Evolutionary conservation across 2,113 vertebrate genomes (phyloP), one percentile per base, ranked within the genome.

Genomic region (Acanthisitta chloris): DNA sequence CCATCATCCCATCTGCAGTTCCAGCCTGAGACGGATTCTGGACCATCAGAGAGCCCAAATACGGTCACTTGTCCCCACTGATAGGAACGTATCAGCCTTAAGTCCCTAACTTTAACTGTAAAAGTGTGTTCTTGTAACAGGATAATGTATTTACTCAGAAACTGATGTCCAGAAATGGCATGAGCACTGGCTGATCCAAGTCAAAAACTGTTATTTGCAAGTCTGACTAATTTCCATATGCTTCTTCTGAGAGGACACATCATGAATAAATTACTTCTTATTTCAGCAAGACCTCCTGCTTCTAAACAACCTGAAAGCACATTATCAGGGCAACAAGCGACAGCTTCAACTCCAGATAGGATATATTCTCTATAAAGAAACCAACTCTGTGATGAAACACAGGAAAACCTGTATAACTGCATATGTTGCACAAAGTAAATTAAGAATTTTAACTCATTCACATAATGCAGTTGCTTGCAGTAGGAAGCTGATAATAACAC

Each of bases 401-500:
- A 34, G 62, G 78, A 85, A 92, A 94, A 95, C 81, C 87, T 94
- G 87, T 92, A 69, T 69, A 80, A 91, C 87, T 95, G 87, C 89
- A 65, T 86, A 80, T 1, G 1, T 55, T 93, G 81, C 85, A 72
- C 71, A 58, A 92, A 91, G n/a, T 77, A 92, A 91, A 92, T 85
- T 59, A 95, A 57, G 74, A 77, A 94, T 88, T 90, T 88, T 69
- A 82, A 24, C 26, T 89, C 51, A 24, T 86, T 84, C 86, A 65
- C 43, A 33, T 85, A 79, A 85, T 57, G 74, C 45, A 66, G 57
- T 76, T 95, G 48, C 90, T 91, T 12, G 1, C 45, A 69, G n/a
- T 34, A 72, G 70, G 58, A 85, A 91, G 61, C n/a, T 76, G 73
- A 59, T 51, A 79, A 40, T 11, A 70, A n/a, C 49, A 62, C 9